Conservation (phyloP, 2,888 invertebrate genomes). For the Iselma pallidipennis region DNA sequence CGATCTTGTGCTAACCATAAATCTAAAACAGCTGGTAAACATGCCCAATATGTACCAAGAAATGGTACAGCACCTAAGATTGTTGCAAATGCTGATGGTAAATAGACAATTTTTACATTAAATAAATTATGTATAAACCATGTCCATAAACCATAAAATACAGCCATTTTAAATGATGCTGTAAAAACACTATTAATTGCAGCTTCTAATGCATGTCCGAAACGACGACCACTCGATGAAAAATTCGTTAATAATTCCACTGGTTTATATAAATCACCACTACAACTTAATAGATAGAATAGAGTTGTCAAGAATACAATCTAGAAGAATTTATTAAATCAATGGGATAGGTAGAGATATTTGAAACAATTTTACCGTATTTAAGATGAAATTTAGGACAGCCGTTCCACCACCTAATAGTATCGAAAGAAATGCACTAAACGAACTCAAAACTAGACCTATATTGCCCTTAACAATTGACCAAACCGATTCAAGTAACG, state of each 20-base stretch:
- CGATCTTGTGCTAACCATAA: constrained; percentile 92
- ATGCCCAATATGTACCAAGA: constrained; percentile 94
- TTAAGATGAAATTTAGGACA: constrained; percentile 83
- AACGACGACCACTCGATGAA: constrained; percentile 77
- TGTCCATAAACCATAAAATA: constrained; percentile 97
- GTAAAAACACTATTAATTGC: constrained; percentile 93
- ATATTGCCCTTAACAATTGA: constrained; percentile 90
- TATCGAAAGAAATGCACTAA: constrained; percentile 86
- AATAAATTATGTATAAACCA: constrained; percentile 97
- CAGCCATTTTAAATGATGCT: constrained; percentile 95
- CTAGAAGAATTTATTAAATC: constrained; percentile 58
- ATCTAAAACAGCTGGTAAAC: constrained; percentile 91
- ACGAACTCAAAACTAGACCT: constrained; percentile 78
- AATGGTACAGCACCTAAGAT: constrained; percentile 95
- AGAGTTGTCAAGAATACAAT: constrained; percentile 96
- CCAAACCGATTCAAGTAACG: constrained; percentile 87
- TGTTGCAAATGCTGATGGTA: constrained; percentile 91
- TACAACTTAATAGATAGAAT: constrained; percentile 91
- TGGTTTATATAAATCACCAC: constrained; percentile 87
- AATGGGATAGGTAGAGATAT: not conserved
- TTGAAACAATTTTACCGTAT: constrained; percentile 65
- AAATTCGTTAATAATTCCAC: constrained; percentile 83
- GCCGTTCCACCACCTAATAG: constrained; percentile 89
- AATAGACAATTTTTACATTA: constrained; percentile 91
- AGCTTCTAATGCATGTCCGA: constrained; percentile 82